phyloP scores from a whole-genome alignment of 2,113 vertebrate species.

The Pungitius pungitius region DNA sequence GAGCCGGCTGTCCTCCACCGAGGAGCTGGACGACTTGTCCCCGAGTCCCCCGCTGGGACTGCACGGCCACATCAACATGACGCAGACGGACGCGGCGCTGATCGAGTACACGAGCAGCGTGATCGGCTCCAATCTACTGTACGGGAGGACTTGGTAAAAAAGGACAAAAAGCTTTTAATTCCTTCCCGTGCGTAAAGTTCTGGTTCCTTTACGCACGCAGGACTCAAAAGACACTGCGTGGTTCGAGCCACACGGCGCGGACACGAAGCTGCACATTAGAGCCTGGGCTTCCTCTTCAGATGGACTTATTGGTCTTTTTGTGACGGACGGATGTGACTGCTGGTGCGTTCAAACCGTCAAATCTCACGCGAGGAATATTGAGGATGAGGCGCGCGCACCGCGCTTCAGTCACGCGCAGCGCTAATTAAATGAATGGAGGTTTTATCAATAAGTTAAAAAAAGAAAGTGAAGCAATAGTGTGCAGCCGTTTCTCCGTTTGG shows the following conservation, averaged over 20 bases:
- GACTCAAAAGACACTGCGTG: conserved; percentile 20
- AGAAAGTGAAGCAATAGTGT: conserved; percentile 14
- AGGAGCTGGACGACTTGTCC: conserved; percentile 85
- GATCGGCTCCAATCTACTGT: conserved; percentile 89
- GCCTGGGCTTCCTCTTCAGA: no score
- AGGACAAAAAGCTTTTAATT: background rate
- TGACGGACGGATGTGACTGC: conserved; percentile 33
- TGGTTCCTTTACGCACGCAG: conserved; percentile 27
- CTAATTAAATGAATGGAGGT: conserved; percentile 45
- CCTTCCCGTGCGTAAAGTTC: conserved; percentile 27
- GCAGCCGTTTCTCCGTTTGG: background rate
- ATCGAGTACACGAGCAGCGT: conserved; percentile 87
- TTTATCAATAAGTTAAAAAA: background rate
- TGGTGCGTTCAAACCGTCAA: conserved; percentile 14
- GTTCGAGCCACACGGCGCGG: conserved; percentile 13
- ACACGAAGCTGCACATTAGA: conserved; percentile 9
- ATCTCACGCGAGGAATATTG: background rate
- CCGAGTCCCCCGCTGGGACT: conserved; percentile 84
- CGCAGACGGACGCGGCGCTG: conserved; percentile 84
- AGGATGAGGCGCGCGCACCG: background rate
- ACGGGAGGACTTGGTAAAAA: conserved; percentile 92
- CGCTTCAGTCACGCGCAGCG: background rate
- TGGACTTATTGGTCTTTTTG: conserved; percentile 44
- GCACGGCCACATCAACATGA: conserved; percentile 81
- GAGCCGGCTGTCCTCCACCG: conserved; percentile 76